Evolutionary conservation across 1,140 invertebrate genomes (phyloP), one percentile per base, ranked within the genome.

Genomic region (Cherax quadricarinatus): DNA sequence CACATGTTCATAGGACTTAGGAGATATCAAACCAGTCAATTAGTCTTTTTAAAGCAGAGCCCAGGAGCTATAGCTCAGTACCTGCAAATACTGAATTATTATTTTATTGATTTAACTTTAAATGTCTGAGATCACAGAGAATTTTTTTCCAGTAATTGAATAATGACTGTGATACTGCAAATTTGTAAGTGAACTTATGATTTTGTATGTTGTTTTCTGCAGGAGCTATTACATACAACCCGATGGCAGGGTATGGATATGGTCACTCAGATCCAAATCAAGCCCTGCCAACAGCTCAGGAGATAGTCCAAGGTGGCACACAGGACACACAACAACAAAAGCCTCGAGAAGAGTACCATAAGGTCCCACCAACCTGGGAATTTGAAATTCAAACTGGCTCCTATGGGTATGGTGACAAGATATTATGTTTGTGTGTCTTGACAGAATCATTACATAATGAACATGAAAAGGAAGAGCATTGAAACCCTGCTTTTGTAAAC

Each of bases 171-270:
- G 30, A 41, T 41, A 41, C 30, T 41, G 2, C 30, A 41, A 60
- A 12, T 70, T 70, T 70, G 66, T 18, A 70, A 18, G 5, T 18
- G 66, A 14, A 21, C 66, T n/a, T n/a, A 14, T 5, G 2, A 70
- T 70, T 6, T 14, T 21, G 18, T 70, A 70, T 18, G 12, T 75
- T 75, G 14, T 66, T 75, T 75, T 30, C 53, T 83, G 24, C 86
- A 93, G 93, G 93, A 14, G 93, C 90, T n/a, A 89, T 93, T 49
- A 93, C 93, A 12, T 93, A 93, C 89, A 90, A 73, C 57, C 89
- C 93, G 21, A 93, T 91, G 89, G 86, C 81, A n/a, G 93, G 93
- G 14, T 93, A 93, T 86, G 93, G 93, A 3, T 93, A 93, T 66
- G 92, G 92, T 3, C 80, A 88, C 53, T 24, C 79, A 3, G 92